A percentile compares a stretch with the other conserved stretches of the same genome.
Evolutionary conservation across 2,113 vertebrate genomes (phyloP).

Genomic region (Perognathus longimembris): DNA sequence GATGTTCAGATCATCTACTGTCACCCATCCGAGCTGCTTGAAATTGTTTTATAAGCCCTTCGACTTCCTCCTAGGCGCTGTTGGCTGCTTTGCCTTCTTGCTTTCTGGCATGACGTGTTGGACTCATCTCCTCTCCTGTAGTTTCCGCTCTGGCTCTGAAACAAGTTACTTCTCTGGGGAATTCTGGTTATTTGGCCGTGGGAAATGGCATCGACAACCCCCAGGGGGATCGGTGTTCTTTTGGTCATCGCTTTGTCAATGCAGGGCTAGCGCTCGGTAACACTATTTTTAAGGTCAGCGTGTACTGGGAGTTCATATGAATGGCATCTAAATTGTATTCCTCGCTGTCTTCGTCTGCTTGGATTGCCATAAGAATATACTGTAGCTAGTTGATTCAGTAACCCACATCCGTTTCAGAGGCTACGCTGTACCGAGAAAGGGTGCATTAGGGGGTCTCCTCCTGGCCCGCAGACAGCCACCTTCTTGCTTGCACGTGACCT

Average conservation of each 20-base stretch:
- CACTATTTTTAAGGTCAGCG: not conserved
- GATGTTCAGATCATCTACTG: not conserved
- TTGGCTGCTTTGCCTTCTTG: not conserved
- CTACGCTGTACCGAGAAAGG: not conserved
- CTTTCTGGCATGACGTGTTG: not conserved
- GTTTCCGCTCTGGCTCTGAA: not conserved
- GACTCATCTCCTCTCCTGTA: not conserved
- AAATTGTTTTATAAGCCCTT: not conserved
- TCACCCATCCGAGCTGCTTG: not conserved
- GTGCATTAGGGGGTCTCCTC: not conserved
- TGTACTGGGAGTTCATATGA: not conserved
- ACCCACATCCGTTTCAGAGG: not conserved
- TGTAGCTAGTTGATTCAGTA: not conserved
- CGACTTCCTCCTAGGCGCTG: not conserved
- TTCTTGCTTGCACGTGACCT: not conserved
- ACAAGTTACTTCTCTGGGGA: not conserved
- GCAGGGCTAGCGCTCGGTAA: not conserved
- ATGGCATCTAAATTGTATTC: not conserved
- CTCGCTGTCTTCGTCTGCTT: not conserved
- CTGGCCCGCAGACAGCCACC: not conserved
- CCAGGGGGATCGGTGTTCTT: not conserved
- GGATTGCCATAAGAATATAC: not conserved
- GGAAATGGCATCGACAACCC: not conserved
- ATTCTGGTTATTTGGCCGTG: not conserved
- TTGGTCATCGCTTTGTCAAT: not conserved